Conservation (phyloP, 2,113 vertebrate species). For the Nothoprocta pentlandii region DNA sequence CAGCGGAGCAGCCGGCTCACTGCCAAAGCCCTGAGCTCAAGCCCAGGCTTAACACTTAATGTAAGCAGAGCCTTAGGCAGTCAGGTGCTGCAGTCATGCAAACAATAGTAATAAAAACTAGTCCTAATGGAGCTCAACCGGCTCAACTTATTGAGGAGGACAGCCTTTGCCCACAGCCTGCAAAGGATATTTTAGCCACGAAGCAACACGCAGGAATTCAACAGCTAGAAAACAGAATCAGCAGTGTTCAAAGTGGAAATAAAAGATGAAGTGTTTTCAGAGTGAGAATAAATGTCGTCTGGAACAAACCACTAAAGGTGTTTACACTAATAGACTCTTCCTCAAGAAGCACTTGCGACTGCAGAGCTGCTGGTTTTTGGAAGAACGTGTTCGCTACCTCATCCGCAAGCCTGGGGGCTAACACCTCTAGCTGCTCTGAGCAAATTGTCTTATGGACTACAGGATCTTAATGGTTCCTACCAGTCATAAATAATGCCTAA, state of each 20-base stretch:
- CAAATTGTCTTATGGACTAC: neutral
- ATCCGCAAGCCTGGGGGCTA: neutral
- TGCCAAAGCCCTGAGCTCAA: slow-evolving; percentile 73
- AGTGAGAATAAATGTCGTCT: neutral
- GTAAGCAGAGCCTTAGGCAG: slow-evolving; percentile 70
- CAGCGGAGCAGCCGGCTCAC: slow-evolving; percentile 12
- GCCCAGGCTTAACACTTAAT: slow-evolving; percentile 67
- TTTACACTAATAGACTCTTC: neutral
- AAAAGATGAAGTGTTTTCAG: slow-evolving; percentile 10
- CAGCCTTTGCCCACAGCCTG: neutral
- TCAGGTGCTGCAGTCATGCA: slow-evolving; percentile 67
- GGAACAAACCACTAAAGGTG: neutral
- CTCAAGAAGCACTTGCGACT: neutral
- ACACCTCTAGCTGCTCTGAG: neutral
- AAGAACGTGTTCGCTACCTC: neutral
- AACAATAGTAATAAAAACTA: slow-evolving; percentile 62
- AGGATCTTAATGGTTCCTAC: neutral
- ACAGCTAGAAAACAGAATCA: neutral
- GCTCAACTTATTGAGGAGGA: slow-evolving; percentile 54
- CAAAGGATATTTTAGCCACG: slow-evolving; percentile 1
- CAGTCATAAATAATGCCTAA: neutral
- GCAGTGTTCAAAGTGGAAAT: neutral
- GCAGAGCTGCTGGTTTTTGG: neutral
- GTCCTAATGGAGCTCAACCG: slow-evolving; percentile 49
- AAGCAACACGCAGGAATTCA: neutral